phyloP scores from a whole-genome alignment of 2,888 invertebrate genomes.

The Listrodromus nycthemerus region DNA sequence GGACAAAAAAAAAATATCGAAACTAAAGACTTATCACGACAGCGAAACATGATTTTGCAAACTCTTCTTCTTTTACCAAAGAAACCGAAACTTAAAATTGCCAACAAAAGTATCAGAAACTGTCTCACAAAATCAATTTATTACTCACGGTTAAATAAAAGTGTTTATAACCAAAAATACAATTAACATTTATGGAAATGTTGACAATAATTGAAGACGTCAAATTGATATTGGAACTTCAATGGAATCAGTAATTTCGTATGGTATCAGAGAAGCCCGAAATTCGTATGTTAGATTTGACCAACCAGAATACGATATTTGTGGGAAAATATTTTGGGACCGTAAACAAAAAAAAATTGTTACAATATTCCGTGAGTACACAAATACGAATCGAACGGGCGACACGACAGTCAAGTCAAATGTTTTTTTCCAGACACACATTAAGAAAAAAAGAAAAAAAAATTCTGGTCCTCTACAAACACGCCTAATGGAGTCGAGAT shows the following conservation, averaged over 20 bases:
- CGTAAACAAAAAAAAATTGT: background rate
- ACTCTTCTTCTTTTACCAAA: background rate
- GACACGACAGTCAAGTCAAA: slow-evolving; percentile 21
- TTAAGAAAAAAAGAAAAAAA: background rate
- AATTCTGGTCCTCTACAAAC: slow-evolving; percentile 69
- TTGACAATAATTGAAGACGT: background rate
- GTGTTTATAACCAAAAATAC: background rate
- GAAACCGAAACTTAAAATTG: background rate
- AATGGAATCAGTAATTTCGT: background rate
- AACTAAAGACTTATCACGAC: slow-evolving; percentile 39
- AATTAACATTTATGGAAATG: background rate
- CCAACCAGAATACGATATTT: background rate
- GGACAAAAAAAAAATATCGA: slow-evolving; percentile 1
- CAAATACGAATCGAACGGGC: slow-evolving; percentile 11
- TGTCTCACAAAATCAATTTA: background rate
- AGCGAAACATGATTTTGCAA: slow-evolving; percentile 21
- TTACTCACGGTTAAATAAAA: background rate
- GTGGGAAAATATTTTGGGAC: background rate
- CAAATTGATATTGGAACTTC: background rate
- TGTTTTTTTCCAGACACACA: slow-evolving; percentile 11
- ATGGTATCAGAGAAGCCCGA: background rate
- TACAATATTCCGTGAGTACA: background rate
- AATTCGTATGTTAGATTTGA: background rate
- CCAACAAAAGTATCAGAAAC: background rate
- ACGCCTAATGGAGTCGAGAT: slow-evolving; percentile 67